Base-by-base conservation (phyloP, 2,888 invertebrate genomes). In the Drosophila antonietae region DNA sequence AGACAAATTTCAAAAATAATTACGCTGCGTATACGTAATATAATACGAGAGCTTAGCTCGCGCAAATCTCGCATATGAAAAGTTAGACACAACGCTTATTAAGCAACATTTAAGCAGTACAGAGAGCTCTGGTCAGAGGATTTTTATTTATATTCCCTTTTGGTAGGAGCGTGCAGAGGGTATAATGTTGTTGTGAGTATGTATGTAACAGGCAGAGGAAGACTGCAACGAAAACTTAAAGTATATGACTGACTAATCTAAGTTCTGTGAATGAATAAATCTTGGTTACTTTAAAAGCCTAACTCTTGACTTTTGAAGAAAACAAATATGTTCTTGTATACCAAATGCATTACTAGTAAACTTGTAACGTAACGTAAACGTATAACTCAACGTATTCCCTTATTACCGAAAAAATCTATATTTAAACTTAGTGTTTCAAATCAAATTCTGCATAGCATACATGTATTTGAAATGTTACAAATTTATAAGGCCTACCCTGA, bases 41-140 rank as follows among this genome's bases (percentile, higher is more conserved):
- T 28, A 47, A 28, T 47, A 47, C 4, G n/a, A 10, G 31, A n/a
- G 49, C 49, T 31, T 33, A 7, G n/a, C 14, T 12, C 6, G 49
- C 49, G 49, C 49, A 49, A 31, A 49, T 31, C 31, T 5, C 49
- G 49, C 31, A 33, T 14, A 23, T 10, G 52, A 37, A 53, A 52
- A 8, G 52, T 15, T 14, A 43, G 63, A 62, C 68, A 51, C 69
- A 86, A 86, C 91, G 79, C 91, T 88, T 84, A 87, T 90, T 91
- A 89, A 86, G 75, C 76, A 63, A 80, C 75, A 52, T 44, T 35
- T 33, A 51, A 51, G 49, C 33, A 18, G 18, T 12, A 31, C 49
- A 49, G 3, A 49, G 10, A 28, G 28, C 9, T n/a, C 15, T 5
- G 44, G 15, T 28, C 9, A 28, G n/a, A 49, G 31, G 10, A 28